Base-by-base conservation (phyloP, 1,140 invertebrate species). In the Drosophila tani region DNA sequence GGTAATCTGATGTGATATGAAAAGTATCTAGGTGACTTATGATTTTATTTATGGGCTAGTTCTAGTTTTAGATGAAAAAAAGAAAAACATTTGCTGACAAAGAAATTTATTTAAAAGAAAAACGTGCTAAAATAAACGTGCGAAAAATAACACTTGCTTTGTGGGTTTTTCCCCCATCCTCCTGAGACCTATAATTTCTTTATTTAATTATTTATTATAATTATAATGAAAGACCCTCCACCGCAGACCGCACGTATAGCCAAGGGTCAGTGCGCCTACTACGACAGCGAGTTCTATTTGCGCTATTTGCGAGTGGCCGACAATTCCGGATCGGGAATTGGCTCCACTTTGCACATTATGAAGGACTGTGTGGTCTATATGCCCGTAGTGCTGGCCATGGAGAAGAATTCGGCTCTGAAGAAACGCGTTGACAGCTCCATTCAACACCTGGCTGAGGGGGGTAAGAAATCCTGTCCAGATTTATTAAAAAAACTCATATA, bases 381-480 rank as follows among this genome's bases (percentile, higher is more conserved):
- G 94, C 96, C 96, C 0, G 95, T 97, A 47, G 96, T 96, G 4
- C 93, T 97, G 64, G 96, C 96, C 3, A 93, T 97, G 79, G 95
- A 97, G 81, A 97, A 96, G 82, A 97, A 97, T 92, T 97, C 96
- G 2, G 96, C 97, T 6, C 91, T 97, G 1, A 97, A 97, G 81
- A 94, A 94, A 1, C 92, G 94, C 58, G 94, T 96, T 21, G 96
- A 97, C 91, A 93, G 93, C 75, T 94, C 96, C 65, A 93, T 97
- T 29, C 93, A 94, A 71, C 93, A 94, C 65, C 94, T 97, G 21
- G 93, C 96, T 0, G 96, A 97, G 94, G 95, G 95, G 1, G 97
- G 97, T 57, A 11, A 11, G 70, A 9, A 9, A 7, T 12, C 0
- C 9, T 24, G 5, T 2, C 27, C 1, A 40, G 3, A 4, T 12